Conservation (phyloP, 2,888 invertebrate species). For the Balanococcus diminutus region DNA sequence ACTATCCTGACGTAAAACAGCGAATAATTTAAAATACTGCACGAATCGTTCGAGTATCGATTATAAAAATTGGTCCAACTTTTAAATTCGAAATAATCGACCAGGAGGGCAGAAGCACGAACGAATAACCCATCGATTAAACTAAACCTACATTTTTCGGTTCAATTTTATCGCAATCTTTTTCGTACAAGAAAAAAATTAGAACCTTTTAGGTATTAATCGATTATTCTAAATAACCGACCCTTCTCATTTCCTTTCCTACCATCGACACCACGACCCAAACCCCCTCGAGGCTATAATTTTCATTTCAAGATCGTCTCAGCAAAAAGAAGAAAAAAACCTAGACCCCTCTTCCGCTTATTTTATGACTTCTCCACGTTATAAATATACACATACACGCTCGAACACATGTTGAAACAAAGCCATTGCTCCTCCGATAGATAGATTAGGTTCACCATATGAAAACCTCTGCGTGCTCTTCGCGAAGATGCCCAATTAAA, state of each 20-base stretch:
- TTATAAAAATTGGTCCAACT: too few species aligned
- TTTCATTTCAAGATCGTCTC: not conserved
- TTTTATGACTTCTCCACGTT: not conserved
- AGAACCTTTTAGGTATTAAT: not conserved
- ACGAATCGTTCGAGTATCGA: too few species aligned
- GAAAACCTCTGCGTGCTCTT: not conserved
- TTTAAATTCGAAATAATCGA: too few species aligned
- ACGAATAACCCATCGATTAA: too few species aligned
- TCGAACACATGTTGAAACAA: conserved; percentile 2
- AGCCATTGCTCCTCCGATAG: not conserved
- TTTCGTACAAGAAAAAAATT: not conserved
- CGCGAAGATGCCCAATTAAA: conserved; percentile 28
- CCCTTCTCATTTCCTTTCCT: not conserved
- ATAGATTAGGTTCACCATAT: conserved; percentile 25
- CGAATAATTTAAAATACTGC: too few species aligned
- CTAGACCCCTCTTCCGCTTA: not conserved
- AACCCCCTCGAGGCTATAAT: not conserved
- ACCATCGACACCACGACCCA: not conserved
- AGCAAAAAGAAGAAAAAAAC: not conserved
- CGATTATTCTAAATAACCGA: not conserved
- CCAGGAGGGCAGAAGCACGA: too few species aligned
- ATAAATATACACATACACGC: not conserved
- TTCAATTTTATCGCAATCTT: not conserved
- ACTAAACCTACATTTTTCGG: too few species aligned
- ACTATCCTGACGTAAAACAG: too few species aligned